These are phyloP conservation scores for Gymnarchus niloticus DNA, from an alignment of 2,113 vertebrate species.

Conservation along the genomic window DNA sequence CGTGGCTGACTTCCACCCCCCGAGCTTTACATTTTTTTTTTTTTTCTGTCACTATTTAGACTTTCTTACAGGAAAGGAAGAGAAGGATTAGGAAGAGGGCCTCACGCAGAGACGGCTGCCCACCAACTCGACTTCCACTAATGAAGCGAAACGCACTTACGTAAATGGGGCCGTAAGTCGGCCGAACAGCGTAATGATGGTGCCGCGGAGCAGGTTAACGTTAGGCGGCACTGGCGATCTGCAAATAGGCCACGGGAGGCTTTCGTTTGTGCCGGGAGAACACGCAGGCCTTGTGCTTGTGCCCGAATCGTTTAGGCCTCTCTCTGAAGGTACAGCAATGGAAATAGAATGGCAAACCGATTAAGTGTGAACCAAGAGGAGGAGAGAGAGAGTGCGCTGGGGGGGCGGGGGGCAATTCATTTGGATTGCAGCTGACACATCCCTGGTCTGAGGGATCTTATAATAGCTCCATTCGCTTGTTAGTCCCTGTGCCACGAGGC, in stretches of 20 bases:
- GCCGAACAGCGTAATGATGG: background rate
- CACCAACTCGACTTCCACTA: conserved; percentile 51
- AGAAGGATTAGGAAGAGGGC: conserved; percentile 30
- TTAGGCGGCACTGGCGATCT: conserved; percentile 47
- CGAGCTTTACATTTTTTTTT: background rate
- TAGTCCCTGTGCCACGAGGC: background rate
- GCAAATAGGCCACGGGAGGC: conserved; percentile 59
- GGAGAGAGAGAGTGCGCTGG: background rate
- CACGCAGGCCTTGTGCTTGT: conserved; percentile 27
- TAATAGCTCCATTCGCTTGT: background rate
- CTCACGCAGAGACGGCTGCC: conserved; percentile 52
- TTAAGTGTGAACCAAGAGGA: background rate
- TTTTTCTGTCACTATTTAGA: conserved; percentile 12
- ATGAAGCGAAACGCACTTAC: conserved; percentile 37
- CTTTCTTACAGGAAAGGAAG: conserved; percentile 39
- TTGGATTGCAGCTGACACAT: background rate
- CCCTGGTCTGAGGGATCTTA: background rate
- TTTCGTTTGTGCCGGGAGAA: conserved; percentile 46
- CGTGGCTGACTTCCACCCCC: background rate
- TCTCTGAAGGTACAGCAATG: conserved; percentile 17
- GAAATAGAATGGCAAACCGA: conserved; percentile 17
- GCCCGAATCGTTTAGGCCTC: conserved; percentile 34
- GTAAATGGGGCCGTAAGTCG: conserved; percentile 36
- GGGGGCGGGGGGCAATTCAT: conserved; percentile 4
- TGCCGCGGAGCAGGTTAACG: conserved; percentile 39